Conservation (phyloP, 2,113 vertebrate species). For the Nasalis larvatus region DNA sequence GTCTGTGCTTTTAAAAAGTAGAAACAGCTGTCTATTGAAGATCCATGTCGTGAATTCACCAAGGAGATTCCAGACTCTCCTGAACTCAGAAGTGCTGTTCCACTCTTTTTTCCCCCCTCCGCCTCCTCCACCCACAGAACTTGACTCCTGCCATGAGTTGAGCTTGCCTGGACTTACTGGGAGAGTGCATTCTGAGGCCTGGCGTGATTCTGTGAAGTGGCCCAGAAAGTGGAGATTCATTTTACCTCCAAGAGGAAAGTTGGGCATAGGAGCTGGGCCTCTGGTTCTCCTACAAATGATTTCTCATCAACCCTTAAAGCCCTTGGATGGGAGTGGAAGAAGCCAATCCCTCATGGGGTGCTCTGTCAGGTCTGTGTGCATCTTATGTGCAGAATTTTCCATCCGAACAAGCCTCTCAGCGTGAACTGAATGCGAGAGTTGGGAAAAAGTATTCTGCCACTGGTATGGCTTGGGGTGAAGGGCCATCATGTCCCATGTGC, state of each 20-base stretch:
- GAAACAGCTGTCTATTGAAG: neutral
- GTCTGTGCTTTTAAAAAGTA: neutral
- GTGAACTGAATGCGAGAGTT: neutral
- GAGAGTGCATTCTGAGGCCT: neutral
- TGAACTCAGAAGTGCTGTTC: neutral
- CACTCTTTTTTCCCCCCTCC: fast-evolving
- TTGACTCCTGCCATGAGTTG: too few species aligned
- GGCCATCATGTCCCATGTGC: neutral
- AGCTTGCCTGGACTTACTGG: neutral
- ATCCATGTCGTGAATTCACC: neutral
- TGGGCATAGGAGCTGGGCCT: neutral
- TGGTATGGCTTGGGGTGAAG: neutral
- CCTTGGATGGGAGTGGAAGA: neutral
- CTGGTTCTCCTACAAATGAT: neutral
- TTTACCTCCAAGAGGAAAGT: neutral
- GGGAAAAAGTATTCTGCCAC: neutral
- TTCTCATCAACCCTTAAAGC: neutral
- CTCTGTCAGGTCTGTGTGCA: neutral
- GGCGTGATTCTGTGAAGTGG: neutral
- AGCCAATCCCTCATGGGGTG: fast-evolving
- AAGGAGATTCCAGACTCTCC: neutral
- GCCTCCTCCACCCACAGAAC: fast-evolving
- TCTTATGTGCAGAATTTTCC: neutral
- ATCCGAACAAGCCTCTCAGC: neutral
- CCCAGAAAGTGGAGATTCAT: neutral